Conservation (phyloP, 2,797 vertebrate genomes). For the Synaphobranchus kaupii region DNA sequence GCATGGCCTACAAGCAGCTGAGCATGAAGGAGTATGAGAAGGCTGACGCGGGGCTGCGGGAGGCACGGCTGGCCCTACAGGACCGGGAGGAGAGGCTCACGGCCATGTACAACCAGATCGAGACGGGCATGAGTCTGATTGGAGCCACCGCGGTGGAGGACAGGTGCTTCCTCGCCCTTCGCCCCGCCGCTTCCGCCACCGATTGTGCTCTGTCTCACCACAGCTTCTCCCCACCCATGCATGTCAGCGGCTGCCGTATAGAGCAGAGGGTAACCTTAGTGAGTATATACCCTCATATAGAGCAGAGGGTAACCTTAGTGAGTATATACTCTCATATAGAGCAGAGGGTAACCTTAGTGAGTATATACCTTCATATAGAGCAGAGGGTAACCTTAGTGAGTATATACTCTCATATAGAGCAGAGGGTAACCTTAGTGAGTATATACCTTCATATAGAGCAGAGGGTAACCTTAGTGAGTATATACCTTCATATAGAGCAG, state of each 20-base stretch:
- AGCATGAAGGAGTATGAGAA: conserved; percentile 76
- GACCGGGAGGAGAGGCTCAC: conserved; percentile 91
- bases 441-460: too few species aligned
- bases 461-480: too few species aligned
- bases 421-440: too few species aligned
- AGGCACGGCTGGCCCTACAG: conserved; percentile 89
- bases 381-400: too few species aligned
- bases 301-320: too few species aligned
- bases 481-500: too few species aligned
- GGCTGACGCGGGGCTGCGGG: conserved; percentile 77
- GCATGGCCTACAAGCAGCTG: conserved; percentile 90
- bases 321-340: too few species aligned
- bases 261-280: too few species aligned
- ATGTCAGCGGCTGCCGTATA: neutral
- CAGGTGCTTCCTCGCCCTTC: conserved; percentile 70
- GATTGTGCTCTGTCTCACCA: neutral
- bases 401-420: too few species aligned
- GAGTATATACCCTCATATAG: too few species aligned
- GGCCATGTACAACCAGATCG: conserved; percentile 88
- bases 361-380: too few species aligned
- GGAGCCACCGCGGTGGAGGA: conserved; percentile 97
- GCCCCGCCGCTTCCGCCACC: neutral
- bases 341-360: too few species aligned
- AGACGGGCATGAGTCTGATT: conserved; percentile 90
- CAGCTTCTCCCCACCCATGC: neutral